These are phyloP conservation scores for Ovis canadensis DNA, from an alignment of 2,113 vertebrate species.

Conservation along the genomic window DNA sequence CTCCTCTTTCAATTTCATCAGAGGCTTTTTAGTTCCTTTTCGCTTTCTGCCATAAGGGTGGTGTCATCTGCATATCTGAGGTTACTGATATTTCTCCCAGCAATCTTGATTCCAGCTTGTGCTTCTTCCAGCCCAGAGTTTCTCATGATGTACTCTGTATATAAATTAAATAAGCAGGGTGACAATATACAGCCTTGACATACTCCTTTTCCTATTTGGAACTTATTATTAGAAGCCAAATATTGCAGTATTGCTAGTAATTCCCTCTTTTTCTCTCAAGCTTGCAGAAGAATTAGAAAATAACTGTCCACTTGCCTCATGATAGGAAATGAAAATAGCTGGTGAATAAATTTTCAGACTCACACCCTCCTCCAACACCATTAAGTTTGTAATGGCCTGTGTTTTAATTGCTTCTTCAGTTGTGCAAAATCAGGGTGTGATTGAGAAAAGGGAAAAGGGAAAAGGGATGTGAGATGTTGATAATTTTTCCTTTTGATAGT, in stretches of 20 bases:
- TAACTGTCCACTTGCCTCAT: not conserved
- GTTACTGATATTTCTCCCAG: too few relatives aligned
- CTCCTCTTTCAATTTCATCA: too few relatives aligned
- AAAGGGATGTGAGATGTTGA: not conserved
- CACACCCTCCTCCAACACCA: not conserved
- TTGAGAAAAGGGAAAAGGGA: not conserved
- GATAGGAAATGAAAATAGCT: not conserved
- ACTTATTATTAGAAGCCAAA: not conserved
- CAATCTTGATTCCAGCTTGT: too few relatives aligned
- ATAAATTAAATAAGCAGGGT: too few relatives aligned
- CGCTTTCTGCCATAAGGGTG: too few relatives aligned
- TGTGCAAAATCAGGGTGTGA: not conserved
- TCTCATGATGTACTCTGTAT: too few relatives aligned
- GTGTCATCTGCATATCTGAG: too few relatives aligned
- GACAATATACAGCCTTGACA: too few relatives aligned
- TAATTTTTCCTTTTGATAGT: not conserved
- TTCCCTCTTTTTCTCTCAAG: not conserved
- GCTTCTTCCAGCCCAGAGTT: too few relatives aligned
- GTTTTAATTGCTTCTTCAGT: not conserved
- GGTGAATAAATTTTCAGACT: not conserved
- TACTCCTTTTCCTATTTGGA: too few relatives aligned
- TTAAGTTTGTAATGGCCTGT: not conserved
- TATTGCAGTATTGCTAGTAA: not conserved
- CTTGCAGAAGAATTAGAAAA: not conserved
- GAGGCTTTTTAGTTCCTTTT: too few relatives aligned